A percentile compares a stretch with the other conserved stretches of the same genome.
These are phyloP conservation scores for Athalia circularis DNA, from an alignment of 2,888 invertebrate species.

Conservation along the genomic window DNA sequence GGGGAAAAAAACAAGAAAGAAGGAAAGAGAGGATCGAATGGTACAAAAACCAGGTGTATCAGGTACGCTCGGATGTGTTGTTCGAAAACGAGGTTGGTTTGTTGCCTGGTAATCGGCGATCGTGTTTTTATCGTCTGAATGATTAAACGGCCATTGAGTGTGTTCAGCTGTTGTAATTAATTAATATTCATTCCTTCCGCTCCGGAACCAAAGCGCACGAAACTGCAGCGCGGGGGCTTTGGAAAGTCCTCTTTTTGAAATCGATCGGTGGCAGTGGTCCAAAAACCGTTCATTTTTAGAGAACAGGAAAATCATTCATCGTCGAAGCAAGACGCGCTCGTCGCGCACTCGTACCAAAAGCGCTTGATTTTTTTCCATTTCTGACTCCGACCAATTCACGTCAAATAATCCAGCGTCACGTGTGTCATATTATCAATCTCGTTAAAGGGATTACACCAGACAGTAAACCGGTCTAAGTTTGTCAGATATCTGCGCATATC, in stretches of 20 bases:
- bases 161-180: constrained; percentile 60
- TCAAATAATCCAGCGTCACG: background rate
- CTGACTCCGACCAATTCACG: background rate
- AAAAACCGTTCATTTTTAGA: constrained; percentile 1
- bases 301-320: background rate
- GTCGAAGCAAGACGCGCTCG: background rate
- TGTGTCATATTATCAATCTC: constrained; percentile 60
- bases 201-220: constrained; percentile 51
- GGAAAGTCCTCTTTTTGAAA: constrained; percentile 9
- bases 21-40: background rate
- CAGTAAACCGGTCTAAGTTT: constrained; percentile 1
- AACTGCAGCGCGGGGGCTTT: background rate
- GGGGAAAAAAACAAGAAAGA: background rate
- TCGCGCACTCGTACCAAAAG: too few species aligned
- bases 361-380: background rate
- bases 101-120: constrained; percentile 29
- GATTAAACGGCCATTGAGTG: constrained; percentile 26
- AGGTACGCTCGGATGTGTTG: too few species aligned
- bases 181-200: constrained; percentile 67
- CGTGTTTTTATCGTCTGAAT: constrained; percentile 38
- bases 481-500: background rate
- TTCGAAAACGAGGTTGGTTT: constrained; percentile 19
- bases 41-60: background rate
- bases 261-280: background rate
- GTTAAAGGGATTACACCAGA: constrained; percentile 64